These are phyloP conservation scores for Philotrypesis tridentata DNA, from an alignment of 1,140 invertebrate species.

Conservation along the genomic window DNA sequence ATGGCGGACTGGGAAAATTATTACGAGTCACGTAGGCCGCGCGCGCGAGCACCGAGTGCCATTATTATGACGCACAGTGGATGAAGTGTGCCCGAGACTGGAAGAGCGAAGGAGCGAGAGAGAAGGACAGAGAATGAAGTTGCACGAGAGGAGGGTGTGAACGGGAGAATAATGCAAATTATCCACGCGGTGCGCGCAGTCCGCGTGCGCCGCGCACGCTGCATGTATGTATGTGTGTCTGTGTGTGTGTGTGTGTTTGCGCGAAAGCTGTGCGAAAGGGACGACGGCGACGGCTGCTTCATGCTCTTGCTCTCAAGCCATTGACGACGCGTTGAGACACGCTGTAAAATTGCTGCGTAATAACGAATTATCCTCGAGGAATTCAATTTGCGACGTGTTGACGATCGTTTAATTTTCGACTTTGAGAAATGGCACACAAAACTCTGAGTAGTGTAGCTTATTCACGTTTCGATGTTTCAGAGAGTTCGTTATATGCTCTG, in stretches of 20 bases:
- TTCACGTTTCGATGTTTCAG: too few relatives aligned
- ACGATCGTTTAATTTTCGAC: background rate
- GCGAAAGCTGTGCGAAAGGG: background rate
- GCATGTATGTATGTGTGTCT: too few relatives aligned
- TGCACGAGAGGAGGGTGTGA: conserved; percentile 33
- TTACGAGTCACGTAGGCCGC: conserved; percentile 57
- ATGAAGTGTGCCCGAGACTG: conserved; percentile 45
- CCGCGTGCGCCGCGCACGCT: too few relatives aligned
- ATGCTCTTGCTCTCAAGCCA: too few relatives aligned
- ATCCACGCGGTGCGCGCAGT: conserved; percentile 48
- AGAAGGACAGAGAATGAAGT: conserved; percentile 45
- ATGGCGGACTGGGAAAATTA: conserved; percentile 48
- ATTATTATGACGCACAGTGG: conserved; percentile 54
- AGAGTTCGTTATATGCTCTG: too few relatives aligned
- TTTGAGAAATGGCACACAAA: too few relatives aligned
- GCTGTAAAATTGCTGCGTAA: too few relatives aligned
- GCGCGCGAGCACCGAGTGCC: conserved; percentile 43
- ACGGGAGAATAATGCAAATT: conserved; percentile 60
- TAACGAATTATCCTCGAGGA: background rate
- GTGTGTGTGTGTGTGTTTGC: too few relatives aligned
- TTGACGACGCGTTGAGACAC: too few relatives aligned
- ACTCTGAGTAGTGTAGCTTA: too few relatives aligned
- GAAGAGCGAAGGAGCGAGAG: conserved; percentile 32
- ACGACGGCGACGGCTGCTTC: background rate
- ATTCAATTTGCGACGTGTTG: background rate